A percentile compares a stretch with the other conserved stretches of the same genome.
phyloP scores from a whole-genome alignment of 2,797 vertebrate genomes.

The Gymnothorax javanicus region DNA sequence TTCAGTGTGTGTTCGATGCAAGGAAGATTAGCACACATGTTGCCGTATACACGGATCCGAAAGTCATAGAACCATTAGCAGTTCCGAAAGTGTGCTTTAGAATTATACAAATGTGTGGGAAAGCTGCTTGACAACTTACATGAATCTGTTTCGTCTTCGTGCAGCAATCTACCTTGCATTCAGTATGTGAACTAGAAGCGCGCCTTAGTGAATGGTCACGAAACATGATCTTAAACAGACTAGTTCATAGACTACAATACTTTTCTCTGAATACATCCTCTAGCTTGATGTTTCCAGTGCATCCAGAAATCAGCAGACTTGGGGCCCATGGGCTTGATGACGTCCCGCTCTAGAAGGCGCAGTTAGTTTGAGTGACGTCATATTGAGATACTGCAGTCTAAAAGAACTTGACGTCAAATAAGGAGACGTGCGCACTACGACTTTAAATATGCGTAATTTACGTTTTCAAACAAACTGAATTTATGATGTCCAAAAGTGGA shows the following conservation, averaged over 20 bases:
- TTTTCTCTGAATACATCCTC: not conserved
- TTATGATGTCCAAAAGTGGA: not conserved
- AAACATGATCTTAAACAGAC: too few species aligned
- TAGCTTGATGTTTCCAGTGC: not conserved
- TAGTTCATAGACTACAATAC: not conserved
- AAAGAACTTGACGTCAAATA: not conserved
- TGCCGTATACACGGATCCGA: not conserved
- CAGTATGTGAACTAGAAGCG: not conserved
- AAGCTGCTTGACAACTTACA: not conserved
- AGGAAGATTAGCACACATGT: constrained; percentile 1
- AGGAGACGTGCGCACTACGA: constrained; percentile 10
- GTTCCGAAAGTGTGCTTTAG: not conserved
- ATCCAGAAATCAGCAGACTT: not conserved
- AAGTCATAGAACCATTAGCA: not conserved
- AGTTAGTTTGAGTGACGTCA: constrained; percentile 64
- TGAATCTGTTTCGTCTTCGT: not conserved
- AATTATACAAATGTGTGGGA: not conserved
- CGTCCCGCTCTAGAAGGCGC: constrained; percentile 63
- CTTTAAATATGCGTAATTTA: not conserved
- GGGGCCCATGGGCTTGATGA: constrained; percentile 46
- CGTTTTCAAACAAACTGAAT: not conserved
- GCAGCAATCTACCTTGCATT: not conserved
- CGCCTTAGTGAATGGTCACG: too few species aligned
- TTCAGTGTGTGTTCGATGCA: not conserved
- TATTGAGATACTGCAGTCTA: constrained; percentile 46